Conservation (phyloP, 2,888 invertebrate genomes). For the Trisateles emortualis region DNA sequence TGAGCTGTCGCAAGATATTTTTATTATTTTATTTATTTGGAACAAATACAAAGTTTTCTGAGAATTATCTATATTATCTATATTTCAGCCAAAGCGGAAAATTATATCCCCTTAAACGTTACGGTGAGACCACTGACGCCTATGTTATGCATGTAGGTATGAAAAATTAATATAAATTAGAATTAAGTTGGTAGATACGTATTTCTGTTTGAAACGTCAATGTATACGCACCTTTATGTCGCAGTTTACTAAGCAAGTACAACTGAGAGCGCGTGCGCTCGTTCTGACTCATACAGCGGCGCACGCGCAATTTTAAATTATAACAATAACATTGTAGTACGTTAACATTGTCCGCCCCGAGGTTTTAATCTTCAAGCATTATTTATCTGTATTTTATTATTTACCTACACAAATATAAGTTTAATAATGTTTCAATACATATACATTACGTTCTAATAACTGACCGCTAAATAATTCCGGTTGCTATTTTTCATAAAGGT, state of each 20-base stretch:
- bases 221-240: not conserved
- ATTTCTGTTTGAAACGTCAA: not conserved
- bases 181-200: too few relatives aligned
- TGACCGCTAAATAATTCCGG: constrained; percentile 64
- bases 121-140: too few relatives aligned
- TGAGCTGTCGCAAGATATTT: too few relatives aligned
- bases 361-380: constrained; percentile 61
- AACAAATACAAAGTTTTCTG: too few relatives aligned
- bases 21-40: too few relatives aligned
- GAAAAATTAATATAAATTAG: too few relatives aligned
- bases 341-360: constrained; percentile 54
- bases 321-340: constrained; percentile 52
- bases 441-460: constrained; percentile 42
- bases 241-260: constrained; percentile 1
- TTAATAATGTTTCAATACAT: too few relatives aligned
- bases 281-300: constrained; percentile 34
- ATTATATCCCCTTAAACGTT: too few relatives aligned
- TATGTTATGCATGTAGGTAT: too few relatives aligned
- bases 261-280: constrained; percentile 18
- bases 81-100: too few relatives aligned
- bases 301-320: constrained; percentile 48
- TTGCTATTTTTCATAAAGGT: constrained; percentile 50
- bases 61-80: too few relatives aligned
- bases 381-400: constrained; percentile 52
- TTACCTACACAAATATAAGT: constrained; percentile 29